These are phyloP conservation scores for Chlamydotis undulata DNA, from an alignment of 2,113 vertebrate species.

Conservation along the genomic window DNA sequence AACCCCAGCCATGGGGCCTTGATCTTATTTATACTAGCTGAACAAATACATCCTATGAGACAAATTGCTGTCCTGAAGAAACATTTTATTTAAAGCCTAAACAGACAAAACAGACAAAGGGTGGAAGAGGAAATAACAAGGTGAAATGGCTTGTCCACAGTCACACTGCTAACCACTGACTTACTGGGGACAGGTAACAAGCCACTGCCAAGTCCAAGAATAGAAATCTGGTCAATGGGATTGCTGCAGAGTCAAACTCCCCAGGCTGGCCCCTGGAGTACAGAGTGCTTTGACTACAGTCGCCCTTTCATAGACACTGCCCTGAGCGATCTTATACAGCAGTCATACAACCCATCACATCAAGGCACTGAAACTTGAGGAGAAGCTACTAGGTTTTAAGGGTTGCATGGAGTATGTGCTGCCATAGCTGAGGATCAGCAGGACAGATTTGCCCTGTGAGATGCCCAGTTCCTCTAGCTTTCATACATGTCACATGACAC, in stretches of 20 bases:
- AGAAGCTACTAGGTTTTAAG: background rate
- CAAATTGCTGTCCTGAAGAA: constrained; percentile 32
- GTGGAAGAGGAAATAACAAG: background rate
- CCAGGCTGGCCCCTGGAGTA: background rate
- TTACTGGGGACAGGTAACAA: background rate
- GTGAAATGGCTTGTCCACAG: background rate
- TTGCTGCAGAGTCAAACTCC: background rate
- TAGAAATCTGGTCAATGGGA: background rate
- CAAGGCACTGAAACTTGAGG: background rate
- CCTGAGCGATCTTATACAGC: background rate
- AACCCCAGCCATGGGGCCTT: constrained; percentile 18
- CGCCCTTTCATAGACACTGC: background rate
- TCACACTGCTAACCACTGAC: background rate
- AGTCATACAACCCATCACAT: background rate
- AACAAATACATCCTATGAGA: constrained; percentile 48
- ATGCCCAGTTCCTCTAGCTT: background rate
- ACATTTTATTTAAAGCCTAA: constrained; percentile 27
- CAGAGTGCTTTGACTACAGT: background rate
- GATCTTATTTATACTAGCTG: constrained; percentile 59
- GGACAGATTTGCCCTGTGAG: background rate
- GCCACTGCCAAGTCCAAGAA: background rate
- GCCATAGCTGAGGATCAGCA: background rate
- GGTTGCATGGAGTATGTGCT: background rate
- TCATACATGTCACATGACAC: background rate
- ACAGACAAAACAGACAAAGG: background rate